phyloP scores from a whole-genome alignment of 2,888 invertebrate species.

The Ligdia adustata region DNA sequence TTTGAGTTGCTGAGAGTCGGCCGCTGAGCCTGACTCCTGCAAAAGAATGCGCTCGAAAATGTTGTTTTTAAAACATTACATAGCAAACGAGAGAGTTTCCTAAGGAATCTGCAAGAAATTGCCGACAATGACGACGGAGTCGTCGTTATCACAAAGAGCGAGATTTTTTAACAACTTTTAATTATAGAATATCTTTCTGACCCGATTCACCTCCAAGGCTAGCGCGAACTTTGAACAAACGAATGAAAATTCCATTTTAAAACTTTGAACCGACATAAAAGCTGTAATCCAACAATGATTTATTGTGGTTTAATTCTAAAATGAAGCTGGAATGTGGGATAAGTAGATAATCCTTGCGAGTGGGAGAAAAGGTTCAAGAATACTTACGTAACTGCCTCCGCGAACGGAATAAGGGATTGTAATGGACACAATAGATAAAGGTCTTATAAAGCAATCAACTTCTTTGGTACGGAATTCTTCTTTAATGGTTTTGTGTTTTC shows the following conservation, averaged over 20 bases:
- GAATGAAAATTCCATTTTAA: constrained; percentile 55
- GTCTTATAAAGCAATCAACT: constrained; percentile 35
- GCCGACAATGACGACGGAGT: constrained; percentile 28
- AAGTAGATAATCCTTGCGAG: constrained; percentile 36
- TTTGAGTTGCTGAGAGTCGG: constrained; percentile 43
- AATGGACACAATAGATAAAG: constrained; percentile 38
- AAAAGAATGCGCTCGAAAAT: constrained; percentile 52
- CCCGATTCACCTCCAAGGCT: constrained; percentile 46
- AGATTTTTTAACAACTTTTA: constrained; percentile 50
- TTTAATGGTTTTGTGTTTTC: constrained; percentile 25
- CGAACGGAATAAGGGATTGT: constrained; percentile 27
- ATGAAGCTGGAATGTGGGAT: constrained; percentile 33
- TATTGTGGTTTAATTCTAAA: constrained; percentile 43
- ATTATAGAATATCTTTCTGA: constrained; percentile 52
- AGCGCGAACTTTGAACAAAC: constrained; percentile 43
- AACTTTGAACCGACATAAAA: constrained; percentile 48
- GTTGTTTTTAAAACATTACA: constrained; percentile 46
- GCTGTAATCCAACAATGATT: constrained; percentile 51
- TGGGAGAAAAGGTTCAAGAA: constrained; percentile 32
- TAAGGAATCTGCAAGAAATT: constrained; percentile 35
- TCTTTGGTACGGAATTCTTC: constrained; percentile 24
- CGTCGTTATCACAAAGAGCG: constrained; percentile 35
- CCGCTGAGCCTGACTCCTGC: constrained; percentile 51
- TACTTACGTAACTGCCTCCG: constrained; percentile 27
- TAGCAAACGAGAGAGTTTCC: constrained; percentile 37